These are phyloP conservation scores for Chaetodon auriga DNA, from an alignment of 2,113 vertebrate genomes.

Conservation along the genomic window DNA sequence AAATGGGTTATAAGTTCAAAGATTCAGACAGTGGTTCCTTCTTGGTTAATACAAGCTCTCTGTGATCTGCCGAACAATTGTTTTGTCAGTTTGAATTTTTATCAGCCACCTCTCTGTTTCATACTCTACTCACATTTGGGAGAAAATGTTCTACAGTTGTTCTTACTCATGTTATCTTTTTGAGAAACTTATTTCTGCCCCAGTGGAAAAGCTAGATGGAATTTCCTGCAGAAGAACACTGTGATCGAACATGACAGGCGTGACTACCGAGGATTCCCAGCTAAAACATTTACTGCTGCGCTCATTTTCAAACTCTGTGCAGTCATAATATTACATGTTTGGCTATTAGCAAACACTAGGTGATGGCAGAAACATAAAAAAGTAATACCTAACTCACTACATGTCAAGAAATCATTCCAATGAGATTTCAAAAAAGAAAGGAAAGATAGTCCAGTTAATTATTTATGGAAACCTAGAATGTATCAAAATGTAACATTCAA, in stretches of 20 bases:
- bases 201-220: conserved; percentile 41
- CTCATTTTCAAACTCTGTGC: conserved; percentile 26
- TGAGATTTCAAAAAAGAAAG: no score
- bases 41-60: conserved; percentile 14
- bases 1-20: conserved; percentile 9
- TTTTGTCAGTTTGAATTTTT: conserved; percentile 40
- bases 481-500: not conserved
- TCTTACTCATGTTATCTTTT: conserved; percentile 42
- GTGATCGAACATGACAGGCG: conserved; percentile 57
- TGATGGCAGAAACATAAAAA: not conserved
- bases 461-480: not conserved
- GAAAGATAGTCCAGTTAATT: not conserved
- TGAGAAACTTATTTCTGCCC: conserved; percentile 50
- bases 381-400: not conserved
- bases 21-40: conserved; percentile 1
- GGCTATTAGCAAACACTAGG: not conserved
- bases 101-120: conserved; percentile 38
- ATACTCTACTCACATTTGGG: conserved; percentile 33
- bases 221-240: conserved; percentile 32
- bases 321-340: not conserved
- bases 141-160: conserved; percentile 56
- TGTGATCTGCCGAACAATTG: conserved; percentile 38
- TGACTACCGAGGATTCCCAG: conserved; percentile 32
- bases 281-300: conserved; percentile 48
- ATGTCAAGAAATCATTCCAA: not conserved